Conservation (phyloP, 1,140 invertebrate species). For the Matsumurasca onukii region DNA sequence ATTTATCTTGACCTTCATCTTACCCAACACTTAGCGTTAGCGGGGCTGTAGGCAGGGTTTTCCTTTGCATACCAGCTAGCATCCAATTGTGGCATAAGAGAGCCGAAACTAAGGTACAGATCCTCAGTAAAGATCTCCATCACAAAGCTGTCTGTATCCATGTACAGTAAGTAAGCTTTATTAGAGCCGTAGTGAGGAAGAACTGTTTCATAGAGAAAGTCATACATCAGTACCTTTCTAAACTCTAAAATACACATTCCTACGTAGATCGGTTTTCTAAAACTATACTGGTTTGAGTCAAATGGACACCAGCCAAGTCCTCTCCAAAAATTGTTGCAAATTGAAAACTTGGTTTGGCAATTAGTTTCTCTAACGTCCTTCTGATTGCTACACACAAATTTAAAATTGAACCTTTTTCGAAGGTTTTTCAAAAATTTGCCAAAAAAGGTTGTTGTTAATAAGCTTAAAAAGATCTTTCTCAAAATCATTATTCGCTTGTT, state of each 20-base stretch:
- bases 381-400: slow-evolving; percentile 37
- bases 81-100: no score
- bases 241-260: slow-evolving; percentile 35
- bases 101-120: no score
- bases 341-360: slow-evolving; percentile 31
- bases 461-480: slow-evolving; percentile 46
- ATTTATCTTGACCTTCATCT: no score
- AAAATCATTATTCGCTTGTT: slow-evolving; percentile 44
- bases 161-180: slow-evolving; percentile 24
- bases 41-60: no score
- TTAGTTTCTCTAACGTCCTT: slow-evolving; percentile 18
- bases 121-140: no score
- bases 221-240: slow-evolving; percentile 35
- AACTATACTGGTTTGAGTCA: slow-evolving; percentile 13
- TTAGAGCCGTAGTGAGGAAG: slow-evolving; percentile 35
- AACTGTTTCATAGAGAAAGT: no score
- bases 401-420: slow-evolving; percentile 43
- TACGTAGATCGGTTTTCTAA: slow-evolving; percentile 34
- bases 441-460: slow-evolving; percentile 46
- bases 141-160: background rate
- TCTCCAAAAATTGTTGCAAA: slow-evolving; percentile 29
- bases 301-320: slow-evolving; percentile 28
- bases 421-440: slow-evolving; percentile 46
- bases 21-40: no score
- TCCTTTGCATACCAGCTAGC: no score